Evolutionary conservation across 2,888 invertebrate genomes (phyloP).

Genomic region (Rhopalosiphum nymphaeae): DNA sequence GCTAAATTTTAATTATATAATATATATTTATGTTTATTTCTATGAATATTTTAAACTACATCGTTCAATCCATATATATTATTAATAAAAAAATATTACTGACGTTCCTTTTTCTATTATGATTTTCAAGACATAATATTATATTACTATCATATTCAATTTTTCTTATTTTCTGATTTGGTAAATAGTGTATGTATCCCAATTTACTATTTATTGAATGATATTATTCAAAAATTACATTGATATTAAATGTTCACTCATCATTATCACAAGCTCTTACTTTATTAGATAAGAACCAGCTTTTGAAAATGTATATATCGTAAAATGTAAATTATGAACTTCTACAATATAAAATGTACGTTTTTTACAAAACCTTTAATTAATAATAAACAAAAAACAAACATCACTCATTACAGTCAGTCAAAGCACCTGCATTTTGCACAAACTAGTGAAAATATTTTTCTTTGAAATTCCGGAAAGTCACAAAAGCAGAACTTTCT

Average conservation of each 20-base stretch:
- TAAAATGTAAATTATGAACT: not conserved
- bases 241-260: not conserved
- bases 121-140: too few species aligned
- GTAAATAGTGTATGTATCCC: not conserved
- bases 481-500: constrained; percentile 4
- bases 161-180: not conserved
- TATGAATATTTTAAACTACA: not conserved
- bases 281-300: not conserved
- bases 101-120: too few species aligned
- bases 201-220: not conserved
- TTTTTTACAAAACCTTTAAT: not conserved
- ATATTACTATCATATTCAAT: not conserved
- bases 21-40: not conserved
- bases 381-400: constrained; percentile 19
- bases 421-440: constrained; percentile 3
- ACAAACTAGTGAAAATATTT: not conserved
- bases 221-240: not conserved
- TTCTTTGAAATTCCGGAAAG: constrained; percentile 16
- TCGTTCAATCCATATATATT: not conserved
- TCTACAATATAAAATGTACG: not conserved
- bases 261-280: not conserved
- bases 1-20: not conserved
- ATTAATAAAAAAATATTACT: not conserved
- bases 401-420: not conserved
- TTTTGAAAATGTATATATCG: not conserved